Conservation (phyloP, 2,888 invertebrate species). For the Elysia crispata region DNA sequence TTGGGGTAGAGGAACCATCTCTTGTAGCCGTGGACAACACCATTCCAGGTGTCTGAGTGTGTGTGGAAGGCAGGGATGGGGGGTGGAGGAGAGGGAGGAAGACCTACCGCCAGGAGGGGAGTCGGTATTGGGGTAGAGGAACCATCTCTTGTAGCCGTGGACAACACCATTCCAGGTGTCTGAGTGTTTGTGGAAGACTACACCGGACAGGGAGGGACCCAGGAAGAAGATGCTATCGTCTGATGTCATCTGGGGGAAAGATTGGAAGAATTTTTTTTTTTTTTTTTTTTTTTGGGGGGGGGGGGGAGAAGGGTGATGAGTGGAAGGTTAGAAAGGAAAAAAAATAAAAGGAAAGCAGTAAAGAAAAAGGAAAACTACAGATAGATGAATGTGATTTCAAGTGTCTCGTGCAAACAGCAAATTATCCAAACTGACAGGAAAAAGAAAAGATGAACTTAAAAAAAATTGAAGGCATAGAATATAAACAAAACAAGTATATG, state of each 20-base stretch:
- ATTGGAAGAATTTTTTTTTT: too few relatives aligned
- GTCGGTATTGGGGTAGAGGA: slow-evolving; percentile 65
- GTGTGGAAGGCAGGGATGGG: slow-evolving; percentile 73
- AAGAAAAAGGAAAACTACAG: too few relatives aligned
- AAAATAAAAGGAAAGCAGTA: too few relatives aligned
- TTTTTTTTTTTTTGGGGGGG: too few relatives aligned
- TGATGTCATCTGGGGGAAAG: slow-evolving; percentile 56
- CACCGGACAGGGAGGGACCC: slow-evolving; percentile 70
- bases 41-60: slow-evolving; percentile 76
- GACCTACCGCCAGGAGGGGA: slow-evolving; percentile 72
- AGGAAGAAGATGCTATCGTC: slow-evolving; percentile 73
- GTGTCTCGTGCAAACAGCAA: too few relatives aligned
- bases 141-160: slow-evolving; percentile 73
- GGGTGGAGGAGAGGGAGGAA: slow-evolving; percentile 55
- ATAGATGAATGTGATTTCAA: too few relatives aligned
- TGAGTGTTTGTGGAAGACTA: slow-evolving; percentile 74
- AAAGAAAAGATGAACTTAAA: too few relatives aligned
- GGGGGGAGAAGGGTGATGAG: background rate
- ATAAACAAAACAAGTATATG: too few relatives aligned
- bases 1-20: slow-evolving; percentile 73
- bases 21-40: slow-evolving; percentile 71
- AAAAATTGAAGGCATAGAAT: too few relatives aligned
- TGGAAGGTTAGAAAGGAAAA: too few relatives aligned
- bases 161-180: slow-evolving; percentile 76
- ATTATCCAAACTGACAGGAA: too few relatives aligned